Percentiles rank a stretch among this genome's conserved stretches.
Conservation (phyloP, 2,113 vertebrate species). For the Vimba vimba region DNA sequence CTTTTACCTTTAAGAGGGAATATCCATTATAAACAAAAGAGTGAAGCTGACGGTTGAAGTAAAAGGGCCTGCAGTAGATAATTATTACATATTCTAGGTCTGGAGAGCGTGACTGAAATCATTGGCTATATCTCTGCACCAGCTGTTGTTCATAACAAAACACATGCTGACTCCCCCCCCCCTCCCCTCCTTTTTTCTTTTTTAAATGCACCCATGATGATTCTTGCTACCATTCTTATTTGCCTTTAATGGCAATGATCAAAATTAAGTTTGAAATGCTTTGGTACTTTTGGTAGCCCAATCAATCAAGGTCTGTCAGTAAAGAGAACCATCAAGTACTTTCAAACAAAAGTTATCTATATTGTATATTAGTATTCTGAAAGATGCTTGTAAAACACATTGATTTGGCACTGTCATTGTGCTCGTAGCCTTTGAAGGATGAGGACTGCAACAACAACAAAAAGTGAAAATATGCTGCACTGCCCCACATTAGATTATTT, state of each 20-base stretch:
- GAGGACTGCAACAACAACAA: background rate
- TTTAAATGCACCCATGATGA: background rate
- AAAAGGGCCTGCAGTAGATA: background rate
- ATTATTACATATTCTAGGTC: conserved; percentile 2
- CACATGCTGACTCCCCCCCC: too few relatives aligned
- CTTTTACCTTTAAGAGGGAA: background rate
- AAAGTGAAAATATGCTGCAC: conserved; percentile 22
- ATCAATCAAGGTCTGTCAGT: background rate
- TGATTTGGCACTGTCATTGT: conserved; percentile 8
- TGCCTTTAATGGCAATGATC: background rate
- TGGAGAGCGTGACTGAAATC: background rate
- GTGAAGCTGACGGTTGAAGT: background rate
- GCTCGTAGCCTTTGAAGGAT: conserved; percentile 24
- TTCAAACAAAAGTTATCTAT: background rate
- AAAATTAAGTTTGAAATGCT: background rate
- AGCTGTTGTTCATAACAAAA: conserved; percentile 7
- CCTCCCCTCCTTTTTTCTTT: too few relatives aligned
- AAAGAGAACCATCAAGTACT: background rate
- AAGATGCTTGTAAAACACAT: background rate
- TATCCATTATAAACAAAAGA: background rate
- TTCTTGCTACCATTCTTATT: background rate
- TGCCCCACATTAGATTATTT: conserved; percentile 51
- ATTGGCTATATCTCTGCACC: background rate
- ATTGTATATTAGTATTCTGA: background rate
- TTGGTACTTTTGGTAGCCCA: background rate